A percentile compares a stretch with the other conserved stretches of the same genome.
Conservation (phyloP, 2,797 vertebrate species). For the Melanotaenia boesemani region DNA sequence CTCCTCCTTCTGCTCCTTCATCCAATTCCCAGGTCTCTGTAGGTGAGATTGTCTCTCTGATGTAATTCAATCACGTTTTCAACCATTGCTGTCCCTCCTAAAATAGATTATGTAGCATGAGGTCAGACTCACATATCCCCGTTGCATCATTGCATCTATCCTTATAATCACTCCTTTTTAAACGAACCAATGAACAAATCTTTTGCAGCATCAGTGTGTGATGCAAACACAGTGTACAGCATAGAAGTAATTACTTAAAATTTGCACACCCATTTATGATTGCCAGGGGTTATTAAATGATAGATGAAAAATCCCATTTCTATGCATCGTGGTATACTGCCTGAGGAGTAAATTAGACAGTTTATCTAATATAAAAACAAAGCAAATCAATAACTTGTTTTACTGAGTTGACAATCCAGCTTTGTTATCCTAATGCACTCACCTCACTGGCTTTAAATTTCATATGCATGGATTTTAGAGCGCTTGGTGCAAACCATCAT, state of each 20-base stretch:
- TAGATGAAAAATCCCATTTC: slow-evolving; percentile 9
- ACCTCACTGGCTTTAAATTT: slow-evolving; percentile 50
- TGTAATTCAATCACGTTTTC: slow-evolving; percentile 53
- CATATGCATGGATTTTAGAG: slow-evolving; percentile 64
- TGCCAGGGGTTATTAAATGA: slow-evolving; percentile 6
- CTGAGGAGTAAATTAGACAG: slow-evolving; percentile 30
- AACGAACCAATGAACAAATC: not conserved
- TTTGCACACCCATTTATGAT: slow-evolving; percentile 5
- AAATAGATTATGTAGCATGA: slow-evolving; percentile 37
- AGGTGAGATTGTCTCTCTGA: slow-evolving; percentile 33
- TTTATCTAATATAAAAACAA: slow-evolving; percentile 45
- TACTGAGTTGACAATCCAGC: slow-evolving; percentile 14
- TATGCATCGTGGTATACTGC: not conserved
- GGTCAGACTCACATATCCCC: slow-evolving; percentile 20
- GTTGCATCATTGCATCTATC: slow-evolving; percentile 27
- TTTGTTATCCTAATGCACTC: slow-evolving; percentile 45
- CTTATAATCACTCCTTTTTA: slow-evolving; percentile 11
- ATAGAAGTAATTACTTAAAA: not conserved
- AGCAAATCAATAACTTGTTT: slow-evolving; percentile 63
- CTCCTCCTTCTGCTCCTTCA: not conserved
- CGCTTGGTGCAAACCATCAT: slow-evolving; percentile 39
- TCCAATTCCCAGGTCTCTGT: slow-evolving; percentile 33
- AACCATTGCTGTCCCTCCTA: slow-evolving; percentile 37
- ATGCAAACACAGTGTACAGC: not conserved
- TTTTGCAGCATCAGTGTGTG: not conserved